Evolutionary conservation across 2,888 invertebrate genomes (phyloP).

Genomic region (Dascillus cervinus): DNA sequence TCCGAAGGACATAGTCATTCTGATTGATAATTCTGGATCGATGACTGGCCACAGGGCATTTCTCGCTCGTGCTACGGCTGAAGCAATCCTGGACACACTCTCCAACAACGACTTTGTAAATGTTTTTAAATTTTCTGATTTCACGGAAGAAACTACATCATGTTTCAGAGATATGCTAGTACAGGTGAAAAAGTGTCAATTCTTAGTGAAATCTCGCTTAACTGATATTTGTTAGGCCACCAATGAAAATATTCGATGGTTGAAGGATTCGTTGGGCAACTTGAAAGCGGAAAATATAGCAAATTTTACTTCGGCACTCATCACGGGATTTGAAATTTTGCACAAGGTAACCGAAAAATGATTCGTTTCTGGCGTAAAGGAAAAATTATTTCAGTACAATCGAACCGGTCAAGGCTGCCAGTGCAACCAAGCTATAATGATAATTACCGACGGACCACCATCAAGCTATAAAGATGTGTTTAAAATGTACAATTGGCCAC

Average conservation of each 20-base stretch:
- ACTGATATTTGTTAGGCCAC: constrained; percentile 53
- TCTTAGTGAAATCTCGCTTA: not conserved
- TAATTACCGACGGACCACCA: constrained; percentile 91
- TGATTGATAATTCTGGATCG: constrained; percentile 86
- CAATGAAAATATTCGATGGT: constrained; percentile 71
- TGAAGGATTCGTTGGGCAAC: constrained; percentile 68
- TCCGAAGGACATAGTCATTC: constrained; percentile 92
- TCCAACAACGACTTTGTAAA: constrained; percentile 97
- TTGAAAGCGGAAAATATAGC: constrained; percentile 74
- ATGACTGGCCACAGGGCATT: constrained; percentile 78
- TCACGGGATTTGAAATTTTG: constrained; percentile 84
- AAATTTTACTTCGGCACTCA: constrained; percentile 88
- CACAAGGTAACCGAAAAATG: no score
- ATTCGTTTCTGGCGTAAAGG: constrained; percentile 10
- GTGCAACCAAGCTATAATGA: constrained; percentile 97
- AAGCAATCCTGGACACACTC: constrained; percentile 86
- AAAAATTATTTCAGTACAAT: constrained; percentile 64
- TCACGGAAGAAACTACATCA: constrained; percentile 73
- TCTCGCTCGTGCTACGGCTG: constrained; percentile 81
- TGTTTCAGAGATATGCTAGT: constrained; percentile 89
- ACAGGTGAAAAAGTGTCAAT: constrained; percentile 52
- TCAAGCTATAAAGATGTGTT: constrained; percentile 56
- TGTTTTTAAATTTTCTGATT: constrained; percentile 82
- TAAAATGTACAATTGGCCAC: constrained; percentile 81
- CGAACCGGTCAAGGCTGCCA: constrained; percentile 80